Evolutionary conservation across 2,113 vertebrate species (phyloP).

Genomic region (Solea senegalensis): DNA sequence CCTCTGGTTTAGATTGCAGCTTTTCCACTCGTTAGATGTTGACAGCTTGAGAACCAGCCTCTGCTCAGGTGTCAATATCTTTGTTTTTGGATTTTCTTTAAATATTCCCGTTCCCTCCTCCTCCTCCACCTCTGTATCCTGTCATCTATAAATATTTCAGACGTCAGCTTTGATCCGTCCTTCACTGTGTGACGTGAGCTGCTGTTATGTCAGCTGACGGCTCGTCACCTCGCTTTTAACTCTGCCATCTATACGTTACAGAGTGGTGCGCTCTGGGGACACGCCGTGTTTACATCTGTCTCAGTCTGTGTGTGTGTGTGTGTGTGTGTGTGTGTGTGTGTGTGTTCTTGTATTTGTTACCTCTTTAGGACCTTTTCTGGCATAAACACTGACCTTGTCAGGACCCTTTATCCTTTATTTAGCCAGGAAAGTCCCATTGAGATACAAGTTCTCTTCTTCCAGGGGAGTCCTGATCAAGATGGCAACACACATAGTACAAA

Average conservation of each 20-base stretch:
- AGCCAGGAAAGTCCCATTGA: no score
- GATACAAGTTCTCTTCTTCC: no score
- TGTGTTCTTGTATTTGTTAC: neutral
- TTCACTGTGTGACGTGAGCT: constrained; percentile 37
- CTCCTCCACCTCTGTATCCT: constrained; percentile 29
- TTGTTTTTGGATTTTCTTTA: constrained; percentile 32
- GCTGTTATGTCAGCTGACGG: constrained; percentile 39
- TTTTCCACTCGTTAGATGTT: constrained; percentile 29
- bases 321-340: constrained; percentile 6
- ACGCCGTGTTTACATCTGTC: constrained; percentile 44
- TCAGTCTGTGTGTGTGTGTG: constrained; percentile 3
- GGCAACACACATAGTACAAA: no score
- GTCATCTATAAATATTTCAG: constrained; percentile 73
- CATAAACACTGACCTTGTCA: no score
- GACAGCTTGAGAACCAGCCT: constrained; percentile 17
- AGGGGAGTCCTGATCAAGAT: no score
- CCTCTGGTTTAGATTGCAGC: constrained; percentile 13
- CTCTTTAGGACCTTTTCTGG: no score
- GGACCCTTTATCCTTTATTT: no score
- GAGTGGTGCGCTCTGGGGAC: constrained; percentile 33
- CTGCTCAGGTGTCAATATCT: constrained; percentile 26
- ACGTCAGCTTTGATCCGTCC: constrained; percentile 65
- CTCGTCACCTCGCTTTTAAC: constrained; percentile 61
- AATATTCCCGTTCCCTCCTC: neutral
- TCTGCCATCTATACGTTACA: constrained; percentile 33